phyloP scores from a whole-genome alignment of 2,888 invertebrate species.

The Magallana nippona region DNA sequence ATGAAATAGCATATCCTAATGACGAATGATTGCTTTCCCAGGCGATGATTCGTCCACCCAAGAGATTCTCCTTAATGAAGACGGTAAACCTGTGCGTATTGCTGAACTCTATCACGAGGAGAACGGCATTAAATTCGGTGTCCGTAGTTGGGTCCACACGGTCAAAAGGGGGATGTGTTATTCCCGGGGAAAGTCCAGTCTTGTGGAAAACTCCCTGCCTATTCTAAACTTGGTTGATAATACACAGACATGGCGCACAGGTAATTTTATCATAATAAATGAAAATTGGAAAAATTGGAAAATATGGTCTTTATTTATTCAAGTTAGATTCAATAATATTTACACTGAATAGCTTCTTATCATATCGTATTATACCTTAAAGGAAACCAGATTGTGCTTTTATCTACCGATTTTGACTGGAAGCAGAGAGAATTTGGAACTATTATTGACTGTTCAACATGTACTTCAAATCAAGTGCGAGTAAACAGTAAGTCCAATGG shows the following conservation, averaged over 20 bases:
- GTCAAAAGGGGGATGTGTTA: conserved; percentile 11
- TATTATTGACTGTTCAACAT: conserved; percentile 57
- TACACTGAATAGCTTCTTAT: too few species aligned
- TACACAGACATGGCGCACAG: conserved; percentile 24
- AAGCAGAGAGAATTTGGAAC: conserved; percentile 63
- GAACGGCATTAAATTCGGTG: conserved; percentile 1
- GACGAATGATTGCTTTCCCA: neutral
- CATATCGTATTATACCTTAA: conserved; percentile 2
- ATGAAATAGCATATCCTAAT: neutral
- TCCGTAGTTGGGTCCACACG: conserved; percentile 24
- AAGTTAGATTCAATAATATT: neutral
- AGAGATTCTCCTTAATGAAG: conserved; percentile 30
- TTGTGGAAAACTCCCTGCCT: neutral
- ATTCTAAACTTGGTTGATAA: conserved; percentile 34
- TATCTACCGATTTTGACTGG: conserved; percentile 69
- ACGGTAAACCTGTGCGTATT: neutral
- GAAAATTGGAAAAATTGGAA: neutral
- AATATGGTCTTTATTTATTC: neutral
- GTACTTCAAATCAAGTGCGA: conserved; percentile 58
- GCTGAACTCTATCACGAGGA: neutral
- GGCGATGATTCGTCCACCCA: neutral
- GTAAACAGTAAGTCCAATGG: conserved; percentile 55
- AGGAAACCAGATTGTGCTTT: conserved; percentile 66
- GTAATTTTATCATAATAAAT: conserved; percentile 4
- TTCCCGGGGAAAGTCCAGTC: neutral